Evolutionary conservation across 2,797 vertebrate genomes (phyloP), one percentile per base, ranked within the genome.

Genomic region (Karalla daura): DNA sequence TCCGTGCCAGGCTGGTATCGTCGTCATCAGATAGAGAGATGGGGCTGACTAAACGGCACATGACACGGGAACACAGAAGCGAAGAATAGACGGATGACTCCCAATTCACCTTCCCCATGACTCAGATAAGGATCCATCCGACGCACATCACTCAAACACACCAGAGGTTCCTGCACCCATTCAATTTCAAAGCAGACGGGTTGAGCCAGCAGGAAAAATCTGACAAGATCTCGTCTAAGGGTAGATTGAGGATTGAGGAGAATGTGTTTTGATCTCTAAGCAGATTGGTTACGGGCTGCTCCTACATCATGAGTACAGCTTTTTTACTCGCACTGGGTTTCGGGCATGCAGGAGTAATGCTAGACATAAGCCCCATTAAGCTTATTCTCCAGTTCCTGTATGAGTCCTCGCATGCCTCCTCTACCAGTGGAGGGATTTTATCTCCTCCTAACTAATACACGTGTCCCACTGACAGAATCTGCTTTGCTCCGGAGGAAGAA

Each of bases 101-200:
- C 67, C 73, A 70, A 72, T 79, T 89, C 78, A 79, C 87, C 70
- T 80, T 76, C 70, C 45, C 14, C 54, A n/a, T 55, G 74, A 64
- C 63, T 83, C 55, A 36, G 87, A 92, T 89, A 87, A 91, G 74
- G 71, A 63, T 59, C 68, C 75, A 81, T 91, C 89, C 76, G 88
- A 90, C 91, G 67, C 67, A 45, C 74, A 81, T 89, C 86, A 61
- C 28, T 84, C 79, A 77, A 77, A 85, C 65, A 45, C 62, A 43
- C 64, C 49, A 74, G 66, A 76, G 55, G 68, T 39, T 64, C 52
- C 36, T 75, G 35, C 21, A 54, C 39, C 72, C 50, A 40, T 74
- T 80, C 71, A 32, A 51, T 84, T 87, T 88, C 88, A 90, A 83
- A 90, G 77, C 70, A 67, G 65, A 74, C 77, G 44, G 52, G 75